Evolutionary conservation across 2,797 vertebrate species (phyloP), one percentile per base, ranked within the genome.

Genomic region (Labroides dimidiatus): DNA sequence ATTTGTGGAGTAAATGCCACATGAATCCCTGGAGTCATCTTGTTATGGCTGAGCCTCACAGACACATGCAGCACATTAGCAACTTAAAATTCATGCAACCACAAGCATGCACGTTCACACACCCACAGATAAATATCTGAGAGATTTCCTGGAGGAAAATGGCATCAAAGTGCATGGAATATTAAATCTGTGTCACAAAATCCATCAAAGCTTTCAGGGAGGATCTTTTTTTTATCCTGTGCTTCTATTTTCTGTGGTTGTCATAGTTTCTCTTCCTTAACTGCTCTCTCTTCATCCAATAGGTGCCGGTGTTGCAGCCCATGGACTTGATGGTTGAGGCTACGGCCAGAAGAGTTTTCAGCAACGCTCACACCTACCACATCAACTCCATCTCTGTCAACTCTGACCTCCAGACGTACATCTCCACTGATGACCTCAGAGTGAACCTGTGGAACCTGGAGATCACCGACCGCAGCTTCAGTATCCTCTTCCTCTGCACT

Each of bases 301-400:
- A 99, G 98, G 98, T 99, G 47, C 98, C 98, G 0, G 97, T 99
- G 77, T 89, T 97, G 63, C 95, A 95, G 92, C 96, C 97, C 57
- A 97, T 97, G 96, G 97, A 98, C 88, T 87, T 98, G 88, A 98
- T 98, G 97, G 97, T 98, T 60, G 97, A 98, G 88, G 97, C 97
- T 33, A 96, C 95, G 21, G 96, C 97, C 0, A 90, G 96, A 48
- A 93, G 97, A 50, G 95, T 98, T 15, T 98, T 98, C 70, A 96
- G 97, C 91, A 98, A 98, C 0, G 97, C 97, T 0, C 97, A 98
- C 78, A 98, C 97, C 8, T 98, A 98, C 91, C 97, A 98, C 93
- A 98, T 98, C 94, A 98, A 98, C 93, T 98, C 97, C 91, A 98
- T 98, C 93, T 98, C 97, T 0, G 96, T 98, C 91, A 98, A 98